phyloP scores from a whole-genome alignment of 2,113 vertebrate species.

The Psittacula cyanocephala region DNA sequence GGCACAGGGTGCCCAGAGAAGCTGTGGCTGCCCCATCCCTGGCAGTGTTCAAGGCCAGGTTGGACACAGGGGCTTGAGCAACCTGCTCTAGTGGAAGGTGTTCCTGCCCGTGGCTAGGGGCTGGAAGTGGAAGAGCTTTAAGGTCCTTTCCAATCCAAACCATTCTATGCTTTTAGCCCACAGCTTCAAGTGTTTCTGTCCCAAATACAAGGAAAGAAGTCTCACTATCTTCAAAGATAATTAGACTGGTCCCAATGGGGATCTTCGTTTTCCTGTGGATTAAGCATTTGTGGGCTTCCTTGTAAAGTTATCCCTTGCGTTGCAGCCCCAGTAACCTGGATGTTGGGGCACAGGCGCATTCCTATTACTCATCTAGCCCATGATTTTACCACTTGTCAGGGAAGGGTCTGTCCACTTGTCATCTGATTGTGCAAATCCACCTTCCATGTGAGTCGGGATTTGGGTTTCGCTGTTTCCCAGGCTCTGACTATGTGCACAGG shows the following conservation, averaged over 20 bases:
- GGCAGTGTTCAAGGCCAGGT: not conserved
- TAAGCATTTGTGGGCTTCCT: not conserved
- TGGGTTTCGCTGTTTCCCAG: constrained; percentile 43
- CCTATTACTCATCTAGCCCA: constrained; percentile 6
- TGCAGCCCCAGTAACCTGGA: not conserved
- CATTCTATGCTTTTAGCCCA: not conserved
- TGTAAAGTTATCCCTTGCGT: not conserved
- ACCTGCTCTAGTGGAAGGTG: fast-evolving
- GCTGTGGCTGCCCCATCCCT: not conserved
- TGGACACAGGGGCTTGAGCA: not conserved
- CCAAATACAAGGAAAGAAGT: not conserved
- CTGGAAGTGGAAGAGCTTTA: not conserved
- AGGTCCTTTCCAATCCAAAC: not conserved
- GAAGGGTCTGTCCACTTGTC: constrained; percentile 38
- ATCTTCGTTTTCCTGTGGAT: not conserved
- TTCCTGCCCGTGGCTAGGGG: not conserved
- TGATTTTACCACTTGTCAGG: constrained; percentile 34
- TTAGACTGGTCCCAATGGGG: not conserved
- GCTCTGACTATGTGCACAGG: constrained; percentile 44
- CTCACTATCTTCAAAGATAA: not conserved
- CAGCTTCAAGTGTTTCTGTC: not conserved
- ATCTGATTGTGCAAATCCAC: constrained; percentile 39
- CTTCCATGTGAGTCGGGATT: not conserved
- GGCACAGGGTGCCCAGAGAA: too few relatives aligned
- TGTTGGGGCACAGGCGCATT: not conserved